Evolutionary conservation across 2,888 invertebrate genomes (phyloP), one percentile per base, ranked within the genome.

Genomic region (Panzeria rudis): DNA sequence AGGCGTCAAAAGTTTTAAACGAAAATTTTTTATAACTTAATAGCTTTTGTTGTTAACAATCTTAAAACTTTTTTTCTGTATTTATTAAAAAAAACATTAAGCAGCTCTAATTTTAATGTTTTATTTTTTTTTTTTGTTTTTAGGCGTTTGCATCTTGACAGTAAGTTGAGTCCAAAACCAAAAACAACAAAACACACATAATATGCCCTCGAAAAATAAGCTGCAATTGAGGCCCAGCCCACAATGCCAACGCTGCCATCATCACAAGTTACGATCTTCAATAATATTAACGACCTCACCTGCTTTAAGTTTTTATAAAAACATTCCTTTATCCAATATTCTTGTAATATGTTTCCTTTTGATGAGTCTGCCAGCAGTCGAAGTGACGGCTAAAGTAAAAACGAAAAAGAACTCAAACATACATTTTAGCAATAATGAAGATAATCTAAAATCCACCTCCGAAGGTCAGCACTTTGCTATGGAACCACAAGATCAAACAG

Each of bases 401-500:
- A 83, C 87, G 82, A 87, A 87, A 86, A 87, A 87, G 83, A 87
- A 83, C 76, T 83, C 87, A 52, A 86, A 69, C 61, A 84, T 75
- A 29, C 86, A 87, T 50, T 86, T 87, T 64, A 84, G 80, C 73
- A 86, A 87, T 66, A 86, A 87, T 81, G 87, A 87, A 64, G 86
- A 84, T 69, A 85, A 85, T 66, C n/a, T 86, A 9, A 87, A 87
- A 62, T 64, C 87, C 17, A 47, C 84, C 59, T 62, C 84, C 4
- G 88, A 88, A 32, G 89, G 90, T 6, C 98, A 98, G 93, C 95
- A 96, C 92, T 98, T 98, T 92, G 96, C 97, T 44, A 96, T 97
- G 94, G 97, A 98, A 91, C 98, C 98, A 3, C 96, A 96, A 92
- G 97, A 98, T 94, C 95, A 97, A 93, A 97, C 97, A 38, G 98